A percentile compares a stretch with the other conserved stretches of the same genome.
Conservation (phyloP, 2,797 vertebrate species). For the Phylloscopus collybita region DNA sequence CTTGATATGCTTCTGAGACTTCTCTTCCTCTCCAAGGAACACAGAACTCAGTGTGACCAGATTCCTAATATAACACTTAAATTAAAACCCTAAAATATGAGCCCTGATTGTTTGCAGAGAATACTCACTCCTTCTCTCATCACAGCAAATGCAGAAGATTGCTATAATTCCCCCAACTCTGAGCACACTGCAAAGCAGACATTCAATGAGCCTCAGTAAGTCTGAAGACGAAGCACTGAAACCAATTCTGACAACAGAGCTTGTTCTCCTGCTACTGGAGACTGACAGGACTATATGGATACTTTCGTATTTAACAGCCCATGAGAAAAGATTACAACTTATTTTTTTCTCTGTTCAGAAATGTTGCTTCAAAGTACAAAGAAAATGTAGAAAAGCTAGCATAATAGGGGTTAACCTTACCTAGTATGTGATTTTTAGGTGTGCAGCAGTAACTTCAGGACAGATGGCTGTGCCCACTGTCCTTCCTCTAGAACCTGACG, state of each 20-base stretch:
- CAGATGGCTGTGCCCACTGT: background rate
- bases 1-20: background rate
- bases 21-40: background rate
- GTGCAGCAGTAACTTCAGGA: background rate
- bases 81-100: background rate
- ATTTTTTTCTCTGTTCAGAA: background rate
- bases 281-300: background rate
- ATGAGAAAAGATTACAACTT: background rate
- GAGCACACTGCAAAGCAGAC: background rate
- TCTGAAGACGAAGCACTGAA: background rate
- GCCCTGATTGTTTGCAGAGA: background rate
- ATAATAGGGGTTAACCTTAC: background rate
- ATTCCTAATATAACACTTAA: background rate
- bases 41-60: background rate
- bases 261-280: background rate
- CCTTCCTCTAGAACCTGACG: background rate
- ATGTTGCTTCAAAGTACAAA: background rate
- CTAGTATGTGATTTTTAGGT: rapidly evolving
- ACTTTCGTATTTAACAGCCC: background rate
- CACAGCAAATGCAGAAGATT: background rate
- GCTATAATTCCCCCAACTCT: background rate
- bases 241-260: background rate
- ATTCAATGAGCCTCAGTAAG: background rate
- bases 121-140: background rate
- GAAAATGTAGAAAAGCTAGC: background rate